Conservation (phyloP, 2,888 invertebrate species). For the Drosophila phalerata region DNA sequence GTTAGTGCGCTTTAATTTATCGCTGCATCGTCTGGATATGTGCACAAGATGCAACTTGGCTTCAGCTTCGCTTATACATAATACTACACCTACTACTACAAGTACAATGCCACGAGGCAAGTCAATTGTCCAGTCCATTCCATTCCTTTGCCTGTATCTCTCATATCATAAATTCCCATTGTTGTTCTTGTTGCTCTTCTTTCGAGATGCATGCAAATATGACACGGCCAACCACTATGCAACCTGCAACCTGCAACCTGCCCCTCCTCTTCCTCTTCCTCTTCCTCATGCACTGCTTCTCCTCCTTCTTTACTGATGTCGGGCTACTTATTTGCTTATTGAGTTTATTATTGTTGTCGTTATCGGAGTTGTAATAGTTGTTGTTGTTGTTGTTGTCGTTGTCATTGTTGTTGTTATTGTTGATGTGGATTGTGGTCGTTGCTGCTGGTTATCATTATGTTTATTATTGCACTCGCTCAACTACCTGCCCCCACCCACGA, state of each 20-base stretch:
- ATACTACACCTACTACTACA: conserved; percentile 52
- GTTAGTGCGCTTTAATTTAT: conserved; percentile 77
- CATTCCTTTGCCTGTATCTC: neutral
- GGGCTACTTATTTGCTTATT: conserved; percentile 70
- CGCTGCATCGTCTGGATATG: conserved; percentile 52
- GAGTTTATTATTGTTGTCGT: conserved; percentile 70
- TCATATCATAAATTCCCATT: conserved; percentile 12
- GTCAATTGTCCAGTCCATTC: conserved; percentile 66
- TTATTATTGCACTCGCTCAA: conserved; percentile 61
- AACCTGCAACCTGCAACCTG: neutral
- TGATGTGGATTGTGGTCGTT: conserved; percentile 38
- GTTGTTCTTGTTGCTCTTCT: conserved; percentile 25
- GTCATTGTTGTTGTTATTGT: conserved; percentile 43
- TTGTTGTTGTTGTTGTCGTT: conserved; percentile 60
- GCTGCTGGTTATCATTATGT: conserved; percentile 68
- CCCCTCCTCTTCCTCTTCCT: neutral
- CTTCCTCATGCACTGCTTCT: neutral
- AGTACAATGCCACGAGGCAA: conserved; percentile 73
- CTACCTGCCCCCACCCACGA: conserved; percentile 7
- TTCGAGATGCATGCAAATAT: conserved; percentile 62
- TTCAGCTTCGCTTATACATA: conserved; percentile 4
- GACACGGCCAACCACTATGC: conserved; percentile 25
- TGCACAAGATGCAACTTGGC: conserved; percentile 15
- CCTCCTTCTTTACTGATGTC: neutral
- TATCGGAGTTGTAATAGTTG: conserved; percentile 45